A percentile compares a stretch with the other conserved stretches of the same genome.
Evolutionary conservation across 2,113 vertebrate species (phyloP).

Genomic region (Saccopteryx leptura): DNA sequence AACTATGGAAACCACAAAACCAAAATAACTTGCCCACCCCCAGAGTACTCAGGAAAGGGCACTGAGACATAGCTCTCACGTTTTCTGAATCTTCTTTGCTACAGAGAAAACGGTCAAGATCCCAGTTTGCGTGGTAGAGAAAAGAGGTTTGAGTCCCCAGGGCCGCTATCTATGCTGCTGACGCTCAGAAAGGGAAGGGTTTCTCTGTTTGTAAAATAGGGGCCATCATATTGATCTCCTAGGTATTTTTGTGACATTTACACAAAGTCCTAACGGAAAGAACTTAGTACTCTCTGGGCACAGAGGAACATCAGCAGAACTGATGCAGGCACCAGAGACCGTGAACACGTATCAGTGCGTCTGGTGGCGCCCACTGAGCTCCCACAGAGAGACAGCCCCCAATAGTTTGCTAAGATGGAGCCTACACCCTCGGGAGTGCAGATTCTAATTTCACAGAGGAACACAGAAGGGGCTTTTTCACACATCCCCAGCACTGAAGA

Average conservation of each 20-base stretch:
- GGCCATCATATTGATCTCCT: neutral
- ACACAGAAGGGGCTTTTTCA: neutral
- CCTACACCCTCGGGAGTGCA: neutral
- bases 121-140: neutral
- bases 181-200: slow-evolving; percentile 6
- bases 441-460: neutral
- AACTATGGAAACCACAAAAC: neutral
- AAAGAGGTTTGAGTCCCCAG: neutral
- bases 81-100: neutral
- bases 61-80: neutral
- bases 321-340: neutral
- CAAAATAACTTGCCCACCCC: neutral
- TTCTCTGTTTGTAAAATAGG: slow-evolving; percentile 14
- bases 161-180: neutral
- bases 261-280: slow-evolving; percentile 46
- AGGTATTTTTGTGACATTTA: neutral
- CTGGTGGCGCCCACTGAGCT: neutral
- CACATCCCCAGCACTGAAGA: neutral
- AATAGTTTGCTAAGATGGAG: neutral
- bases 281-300: neutral
- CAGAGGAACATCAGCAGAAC: neutral
- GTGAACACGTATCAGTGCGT: neutral
- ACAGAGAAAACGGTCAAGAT: neutral
- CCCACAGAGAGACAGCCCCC: neutral
- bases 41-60: neutral